Percentiles rank a stretch among this genome's conserved stretches.
Evolutionary conservation across 1,140 invertebrate species (phyloP).

Genomic region (Cephus cinctus): DNA sequence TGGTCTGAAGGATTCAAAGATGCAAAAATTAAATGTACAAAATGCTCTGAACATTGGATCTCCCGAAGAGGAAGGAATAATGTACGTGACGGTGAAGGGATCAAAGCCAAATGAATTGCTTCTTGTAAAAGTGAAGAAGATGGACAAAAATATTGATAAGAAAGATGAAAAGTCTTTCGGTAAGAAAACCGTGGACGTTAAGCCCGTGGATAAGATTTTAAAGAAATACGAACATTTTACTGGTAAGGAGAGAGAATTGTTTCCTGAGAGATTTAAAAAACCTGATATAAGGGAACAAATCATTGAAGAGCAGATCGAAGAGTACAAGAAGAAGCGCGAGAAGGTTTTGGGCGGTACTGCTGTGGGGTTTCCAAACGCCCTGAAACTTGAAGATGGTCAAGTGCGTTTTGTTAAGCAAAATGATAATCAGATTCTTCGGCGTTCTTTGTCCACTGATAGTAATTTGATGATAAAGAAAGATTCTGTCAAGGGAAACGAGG

Average conservation of each 20-base stretch:
- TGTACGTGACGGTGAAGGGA: conserved; percentile 54
- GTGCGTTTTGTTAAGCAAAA: conserved; percentile 13
- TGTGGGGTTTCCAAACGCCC: conserved; percentile 1
- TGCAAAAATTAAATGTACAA: conserved; percentile 31
- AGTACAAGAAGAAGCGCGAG: conserved; percentile 51
- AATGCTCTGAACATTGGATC: conserved; percentile 22
- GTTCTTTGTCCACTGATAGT: not conserved
- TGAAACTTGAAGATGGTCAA: conserved; percentile 12
- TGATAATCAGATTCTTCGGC: not conserved
- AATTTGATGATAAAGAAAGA: not conserved
- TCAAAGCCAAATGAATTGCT: conserved; percentile 50
- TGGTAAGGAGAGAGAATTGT: conserved; percentile 35
- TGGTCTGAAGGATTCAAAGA: conserved; percentile 28
- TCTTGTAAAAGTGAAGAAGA: conserved; percentile 52
- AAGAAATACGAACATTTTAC: conserved; percentile 33
- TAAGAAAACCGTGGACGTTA: conserved; percentile 32
- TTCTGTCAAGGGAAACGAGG: not conserved
- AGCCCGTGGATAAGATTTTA: conserved; percentile 37
- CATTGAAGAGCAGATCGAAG: conserved; percentile 53
- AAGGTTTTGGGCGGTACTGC: conserved; percentile 39
- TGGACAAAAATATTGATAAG: conserved; percentile 45
- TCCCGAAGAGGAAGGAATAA: conserved; percentile 44
- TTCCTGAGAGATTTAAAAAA: conserved; percentile 25
- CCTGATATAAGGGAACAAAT: conserved; percentile 36
- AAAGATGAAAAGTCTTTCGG: conserved; percentile 31